Evolutionary conservation across 2,888 invertebrate species (phyloP), one percentile per base, ranked within the genome.

Genomic region (Herminia tarsipennalis): DNA sequence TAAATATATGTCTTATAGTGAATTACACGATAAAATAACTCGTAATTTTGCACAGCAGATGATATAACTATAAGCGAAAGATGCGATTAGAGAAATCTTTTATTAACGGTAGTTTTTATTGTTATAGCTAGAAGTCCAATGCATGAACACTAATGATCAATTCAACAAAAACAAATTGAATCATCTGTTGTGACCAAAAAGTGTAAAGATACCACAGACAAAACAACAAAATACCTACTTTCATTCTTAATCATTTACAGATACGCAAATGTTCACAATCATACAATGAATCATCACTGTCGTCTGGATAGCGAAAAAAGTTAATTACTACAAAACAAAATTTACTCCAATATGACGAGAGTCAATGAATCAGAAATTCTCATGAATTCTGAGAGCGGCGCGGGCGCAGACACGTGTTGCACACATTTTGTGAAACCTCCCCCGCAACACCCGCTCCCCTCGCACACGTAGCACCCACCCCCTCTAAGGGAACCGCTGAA

Each of bases 331-430:
- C 44, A 64, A 65, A 66, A 65, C 57, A 61, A 65, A 63, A 62
- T 62, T 50, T 52, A 63, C 56, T 69, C 54, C 58, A 44, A 74
- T 71, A 75, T 65, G 69, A 76, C 73, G 78, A 80, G 77, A 77
- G 67, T 70, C 73, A 80, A 83, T 86, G 87, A 89, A 84, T 88
- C 88, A 85, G 81, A 81, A 82, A 84, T 87, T 88, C 89, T 86
- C 88, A 86, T 86, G 88, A 83, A 76, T 74, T 73, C 71, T 63
- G 60, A 58, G 57, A 71, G 70, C 61, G 72, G 73, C 72, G 61
- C 56, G 66, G 73, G 78, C 74, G 68, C 60, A 33, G 59, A 73
- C 89, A 89, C 80, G 86, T 89, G 88, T 73, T 76, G 61, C 80
- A 71, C 88, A 88, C 90, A 83, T 88, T 87, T 80, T 63, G 66